Conservation (phyloP, 2,888 invertebrate genomes). For the Sminthurinus aureus region DNA sequence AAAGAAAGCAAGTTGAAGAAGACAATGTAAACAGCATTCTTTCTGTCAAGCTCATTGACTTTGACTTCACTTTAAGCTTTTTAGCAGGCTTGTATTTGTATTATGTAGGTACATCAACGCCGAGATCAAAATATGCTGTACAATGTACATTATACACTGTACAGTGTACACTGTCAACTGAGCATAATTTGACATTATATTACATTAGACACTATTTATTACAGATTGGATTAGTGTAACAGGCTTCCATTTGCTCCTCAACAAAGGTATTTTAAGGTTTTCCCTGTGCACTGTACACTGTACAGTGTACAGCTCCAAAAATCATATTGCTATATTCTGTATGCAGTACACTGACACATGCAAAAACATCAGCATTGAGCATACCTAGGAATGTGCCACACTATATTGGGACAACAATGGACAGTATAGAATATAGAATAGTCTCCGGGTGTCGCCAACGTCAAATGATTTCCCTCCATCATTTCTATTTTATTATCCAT, state of each 20-base stretch:
- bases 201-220: too few relatives aligned
- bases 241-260: too few relatives aligned
- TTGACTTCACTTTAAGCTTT: constrained; percentile 21
- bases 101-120: background rate
- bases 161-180: too few relatives aligned
- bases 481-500: constrained; percentile 34
- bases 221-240: too few relatives aligned
- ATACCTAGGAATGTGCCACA: background rate
- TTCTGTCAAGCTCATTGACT: constrained; percentile 48
- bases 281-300: background rate
- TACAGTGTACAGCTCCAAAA: background rate
- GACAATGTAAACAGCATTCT: constrained; percentile 42
- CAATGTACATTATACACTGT: too few relatives aligned
- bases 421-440: background rate
- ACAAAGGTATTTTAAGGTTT: too few relatives aligned
- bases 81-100: too few relatives aligned
- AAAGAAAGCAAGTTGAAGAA: constrained; percentile 43
- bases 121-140: background rate
- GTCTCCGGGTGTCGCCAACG: constrained; percentile 34
- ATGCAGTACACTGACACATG: too few relatives aligned
- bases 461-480: constrained; percentile 27
- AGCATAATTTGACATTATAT: too few relatives aligned
- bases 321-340: background rate
- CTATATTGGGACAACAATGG: background rate
- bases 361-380: too few relatives aligned